Conservation (phyloP, 2,888 invertebrate genomes). For the Orthosia incerta region DNA sequence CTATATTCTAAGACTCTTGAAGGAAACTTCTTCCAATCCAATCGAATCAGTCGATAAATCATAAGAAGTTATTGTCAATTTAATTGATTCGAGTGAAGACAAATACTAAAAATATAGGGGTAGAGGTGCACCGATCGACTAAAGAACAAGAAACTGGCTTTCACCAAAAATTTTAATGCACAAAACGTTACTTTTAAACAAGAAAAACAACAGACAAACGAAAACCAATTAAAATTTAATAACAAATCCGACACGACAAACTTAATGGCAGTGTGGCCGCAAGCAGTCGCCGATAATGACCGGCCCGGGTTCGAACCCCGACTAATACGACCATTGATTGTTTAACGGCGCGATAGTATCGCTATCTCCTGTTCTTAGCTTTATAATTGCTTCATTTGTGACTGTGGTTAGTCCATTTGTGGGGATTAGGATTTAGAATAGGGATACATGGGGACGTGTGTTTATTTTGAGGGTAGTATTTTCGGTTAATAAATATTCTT, state of each 20-base stretch:
- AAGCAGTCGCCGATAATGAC: slow-evolving; percentile 67
- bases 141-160: not conserved
- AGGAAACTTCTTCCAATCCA: too few relatives aligned
- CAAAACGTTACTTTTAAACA: not conserved
- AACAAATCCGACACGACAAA: slow-evolving; percentile 47
- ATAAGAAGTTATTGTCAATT: too few relatives aligned
- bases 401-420: slow-evolving; percentile 60
- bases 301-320: slow-evolving; percentile 66
- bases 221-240: slow-evolving; percentile 44
- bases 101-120: too few relatives aligned
- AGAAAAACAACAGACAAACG: not conserved
- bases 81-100: too few relatives aligned
- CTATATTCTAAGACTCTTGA: too few relatives aligned
- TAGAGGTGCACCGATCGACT: too few relatives aligned
- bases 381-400: slow-evolving; percentile 68
- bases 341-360: slow-evolving; percentile 62
- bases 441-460: not conserved
- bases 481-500: too few relatives aligned
- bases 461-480: not conserved
- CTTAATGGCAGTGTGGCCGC: slow-evolving; percentile 51
- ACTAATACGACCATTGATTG: slow-evolving; percentile 66
- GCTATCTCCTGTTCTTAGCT: slow-evolving; percentile 61
- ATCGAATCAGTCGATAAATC: too few relatives aligned
- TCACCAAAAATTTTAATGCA: not conserved
- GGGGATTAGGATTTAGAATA: slow-evolving; percentile 37